Evolutionary conservation across 1,140 invertebrate genomes (phyloP), one percentile per base, ranked within the genome.

Genomic region (Drosophila parvula): DNA sequence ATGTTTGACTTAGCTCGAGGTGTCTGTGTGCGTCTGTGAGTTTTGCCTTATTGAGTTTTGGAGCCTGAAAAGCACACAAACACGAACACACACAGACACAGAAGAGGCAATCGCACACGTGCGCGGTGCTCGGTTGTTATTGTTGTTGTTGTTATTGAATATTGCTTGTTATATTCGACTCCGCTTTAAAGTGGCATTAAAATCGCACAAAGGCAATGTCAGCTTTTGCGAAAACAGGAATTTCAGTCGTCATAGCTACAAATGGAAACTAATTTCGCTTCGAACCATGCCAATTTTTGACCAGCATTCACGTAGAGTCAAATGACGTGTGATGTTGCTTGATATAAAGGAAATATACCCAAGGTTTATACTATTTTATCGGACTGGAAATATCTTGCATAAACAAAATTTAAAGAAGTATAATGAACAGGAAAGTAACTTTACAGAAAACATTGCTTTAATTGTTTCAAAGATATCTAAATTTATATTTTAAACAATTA

Each of bases 1-100:
- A 18, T 78, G 74, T 78, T 84, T 80, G 69, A 57, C 73, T 67
- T 64, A 51, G 44, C 64, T 32, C 43, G n/a, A 69, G 56, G 30
- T 53, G 65, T 56, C 45, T 40, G 40, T 27, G 50, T 41, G 12
- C 56, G 75, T 55, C 9, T 64, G 57, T 53, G 40, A 45, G 62
- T 61, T 30, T 55, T 70, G 55, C 45, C 61, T 79, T 82, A 88
- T 82, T 82, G 76, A 77, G 76, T 77, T 65, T 82, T 73, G 60
- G 41, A 16, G 64, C 68, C 67, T 55, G 47, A 68, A 62, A 74
- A 53, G 41, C 55, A 32, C 47, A 41, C 38, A 62, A 18, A 58
- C 6, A 22, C 22, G 22, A 22, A 36, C 11, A 53, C 14, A 30
- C n/a, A 14, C 22, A 28, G 5, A 14, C 10, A 22, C 16, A 22